phyloP scores from a whole-genome alignment of 2,888 invertebrate genomes.

The Tortrix viridana region DNA sequence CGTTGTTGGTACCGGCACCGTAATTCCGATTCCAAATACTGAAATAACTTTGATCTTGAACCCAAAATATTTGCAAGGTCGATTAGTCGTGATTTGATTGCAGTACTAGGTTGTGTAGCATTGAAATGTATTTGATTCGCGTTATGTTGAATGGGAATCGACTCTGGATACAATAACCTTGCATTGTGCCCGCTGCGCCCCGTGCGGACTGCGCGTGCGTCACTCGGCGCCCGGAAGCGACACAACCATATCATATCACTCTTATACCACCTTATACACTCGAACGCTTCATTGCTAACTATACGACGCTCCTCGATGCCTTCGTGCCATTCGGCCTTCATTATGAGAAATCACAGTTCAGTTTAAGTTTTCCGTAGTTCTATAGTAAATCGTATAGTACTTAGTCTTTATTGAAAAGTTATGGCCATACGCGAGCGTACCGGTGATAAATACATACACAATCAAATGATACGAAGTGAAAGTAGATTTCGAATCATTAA shows the following conservation, averaged over 20 bases:
- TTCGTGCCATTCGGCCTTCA: not conserved
- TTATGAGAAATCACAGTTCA: too few relatives aligned
- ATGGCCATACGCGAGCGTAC: not conserved
- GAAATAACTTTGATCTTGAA: slow-evolving; percentile 9
- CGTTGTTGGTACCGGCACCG: slow-evolving; percentile 9
- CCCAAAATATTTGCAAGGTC: not conserved
- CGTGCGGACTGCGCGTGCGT: slow-evolving; percentile 17
- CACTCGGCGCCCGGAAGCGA: slow-evolving; percentile 26
- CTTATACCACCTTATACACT: too few relatives aligned
- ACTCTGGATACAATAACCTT: slow-evolving; percentile 75
- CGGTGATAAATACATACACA: slow-evolving; percentile 2
- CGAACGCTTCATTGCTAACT: slow-evolving; percentile 41
- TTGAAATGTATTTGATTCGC: slow-evolving; percentile 32
- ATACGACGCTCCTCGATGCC: slow-evolving; percentile 32
- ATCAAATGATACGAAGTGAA: slow-evolving; percentile 8
- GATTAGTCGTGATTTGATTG: not conserved
- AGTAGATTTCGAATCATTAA: slow-evolving; percentile 32
- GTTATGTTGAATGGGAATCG: slow-evolving; percentile 60
- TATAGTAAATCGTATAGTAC: too few relatives aligned
- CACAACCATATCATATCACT: slow-evolving; percentile 7
- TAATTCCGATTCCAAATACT: slow-evolving; percentile 4
- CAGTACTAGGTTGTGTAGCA: slow-evolving; percentile 3
- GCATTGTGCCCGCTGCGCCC: slow-evolving; percentile 56
- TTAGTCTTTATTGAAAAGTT: not conserved
- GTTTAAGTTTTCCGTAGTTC: too few relatives aligned